These are phyloP conservation scores for Electrophaes corylata DNA, from an alignment of 2,888 invertebrate species.

Conservation along the genomic window DNA sequence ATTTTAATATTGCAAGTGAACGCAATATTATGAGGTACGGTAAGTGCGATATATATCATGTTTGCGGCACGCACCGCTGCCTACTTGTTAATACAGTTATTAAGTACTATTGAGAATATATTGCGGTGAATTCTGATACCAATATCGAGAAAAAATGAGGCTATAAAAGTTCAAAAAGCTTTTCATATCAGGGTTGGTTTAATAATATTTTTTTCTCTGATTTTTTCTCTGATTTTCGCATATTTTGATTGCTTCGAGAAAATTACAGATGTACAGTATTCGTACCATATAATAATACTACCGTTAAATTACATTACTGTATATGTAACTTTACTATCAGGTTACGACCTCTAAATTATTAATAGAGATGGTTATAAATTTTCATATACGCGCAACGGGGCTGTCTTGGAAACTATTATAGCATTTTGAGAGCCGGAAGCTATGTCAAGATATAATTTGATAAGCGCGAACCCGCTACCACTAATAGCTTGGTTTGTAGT, in stretches of 20 bases:
- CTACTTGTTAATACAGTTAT: constrained; percentile 71
- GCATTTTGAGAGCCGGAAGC: constrained; percentile 50
- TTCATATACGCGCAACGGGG: constrained; percentile 53
- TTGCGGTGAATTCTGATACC: constrained; percentile 48
- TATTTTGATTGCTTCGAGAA: background rate
- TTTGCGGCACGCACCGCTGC: constrained; percentile 62
- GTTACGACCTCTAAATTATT: constrained; percentile 59
- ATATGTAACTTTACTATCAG: constrained; percentile 56
- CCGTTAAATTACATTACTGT: constrained; percentile 51
- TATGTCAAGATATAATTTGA: constrained; percentile 59
- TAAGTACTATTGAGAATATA: constrained; percentile 51
- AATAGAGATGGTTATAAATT: constrained; percentile 65
- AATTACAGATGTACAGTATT: background rate
- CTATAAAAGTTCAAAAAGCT: constrained; percentile 21
- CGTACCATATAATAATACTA: background rate
- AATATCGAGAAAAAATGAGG: constrained; percentile 30
- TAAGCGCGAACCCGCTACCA: constrained; percentile 48
- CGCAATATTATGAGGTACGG: constrained; percentile 77
- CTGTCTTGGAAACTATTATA: constrained; percentile 55
- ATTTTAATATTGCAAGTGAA: constrained; percentile 81
- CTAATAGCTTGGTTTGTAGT: constrained; percentile 42
- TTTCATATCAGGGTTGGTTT: constrained; percentile 20
- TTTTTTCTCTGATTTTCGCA: background rate
- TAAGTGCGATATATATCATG: constrained; percentile 79
- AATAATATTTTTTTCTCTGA: constrained; percentile 44